Conservation (phyloP, 2,888 invertebrate genomes). For the Tanypteryx hageni region DNA sequence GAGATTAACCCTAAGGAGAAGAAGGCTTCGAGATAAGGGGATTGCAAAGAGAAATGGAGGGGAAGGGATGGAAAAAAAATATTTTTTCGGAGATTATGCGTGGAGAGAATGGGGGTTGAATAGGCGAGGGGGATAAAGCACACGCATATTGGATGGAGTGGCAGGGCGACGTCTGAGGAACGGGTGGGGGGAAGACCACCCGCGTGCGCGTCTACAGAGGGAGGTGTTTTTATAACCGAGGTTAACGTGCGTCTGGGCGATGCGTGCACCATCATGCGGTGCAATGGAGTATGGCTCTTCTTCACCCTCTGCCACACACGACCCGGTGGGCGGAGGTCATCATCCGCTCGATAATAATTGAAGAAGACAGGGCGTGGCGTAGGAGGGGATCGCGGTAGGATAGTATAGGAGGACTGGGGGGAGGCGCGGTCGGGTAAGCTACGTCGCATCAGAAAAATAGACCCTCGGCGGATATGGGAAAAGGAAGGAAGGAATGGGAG, state of each 20-base stretch:
- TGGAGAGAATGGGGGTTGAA: neutral
- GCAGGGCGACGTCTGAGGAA: neutral
- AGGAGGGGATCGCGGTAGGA: neutral
- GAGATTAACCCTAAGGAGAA: neutral
- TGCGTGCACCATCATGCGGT: neutral
- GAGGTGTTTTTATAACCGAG: neutral
- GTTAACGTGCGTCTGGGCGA: neutral
- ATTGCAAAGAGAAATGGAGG: neutral
- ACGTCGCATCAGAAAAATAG: neutral
- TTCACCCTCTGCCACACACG: neutral
- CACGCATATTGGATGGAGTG: neutral
- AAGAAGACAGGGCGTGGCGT: conserved; percentile 27
- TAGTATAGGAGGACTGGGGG: neutral
- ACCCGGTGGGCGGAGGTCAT: conserved; percentile 30
- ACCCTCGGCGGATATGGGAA: neutral
- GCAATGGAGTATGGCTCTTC: neutral
- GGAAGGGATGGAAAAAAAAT: neutral
- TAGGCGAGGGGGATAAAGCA: neutral
- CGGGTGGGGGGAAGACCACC: neutral
- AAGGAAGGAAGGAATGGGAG: neutral
- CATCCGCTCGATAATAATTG: conserved; percentile 41
- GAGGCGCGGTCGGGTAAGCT: neutral
- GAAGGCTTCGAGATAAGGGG: neutral
- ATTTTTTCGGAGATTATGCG: neutral
- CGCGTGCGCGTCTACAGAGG: neutral